A percentile compares a stretch with the other conserved stretches of the same genome.
These are phyloP conservation scores for Oceanodroma tethys DNA, from an alignment of 2,113 vertebrate genomes.

Conservation along the genomic window DNA sequence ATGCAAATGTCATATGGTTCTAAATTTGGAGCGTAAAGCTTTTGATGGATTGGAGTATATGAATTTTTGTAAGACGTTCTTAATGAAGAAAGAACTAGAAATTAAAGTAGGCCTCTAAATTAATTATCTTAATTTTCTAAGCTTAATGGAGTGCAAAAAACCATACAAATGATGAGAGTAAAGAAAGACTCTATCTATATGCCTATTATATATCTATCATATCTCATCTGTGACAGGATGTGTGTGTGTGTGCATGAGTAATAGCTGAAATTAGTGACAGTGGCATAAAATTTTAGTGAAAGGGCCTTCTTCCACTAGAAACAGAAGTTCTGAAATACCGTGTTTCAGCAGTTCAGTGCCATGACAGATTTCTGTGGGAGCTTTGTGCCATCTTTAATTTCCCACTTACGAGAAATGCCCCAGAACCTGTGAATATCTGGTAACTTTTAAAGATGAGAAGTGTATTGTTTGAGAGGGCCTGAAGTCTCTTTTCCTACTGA, in stretches of 20 bases:
- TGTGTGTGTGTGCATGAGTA: neutral
- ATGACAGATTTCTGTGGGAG: neutral
- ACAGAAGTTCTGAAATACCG: neutral
- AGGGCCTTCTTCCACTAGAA: neutral
- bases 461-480: neutral
- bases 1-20: conserved; percentile 53
- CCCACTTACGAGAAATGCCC: neutral
- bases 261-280: neutral
- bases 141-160: conserved; percentile 14
- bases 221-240: neutral
- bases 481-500: neutral
- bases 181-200: neutral
- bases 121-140: conserved; percentile 40
- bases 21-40: conserved; percentile 29
- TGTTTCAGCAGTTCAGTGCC: neutral
- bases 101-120: conserved; percentile 34
- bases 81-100: conserved; percentile 51
- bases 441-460: neutral
- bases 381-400: neutral
- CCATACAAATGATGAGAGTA: neutral
- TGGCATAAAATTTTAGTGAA: neutral
- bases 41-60: conserved; percentile 45
- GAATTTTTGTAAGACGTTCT: conserved; percentile 53
- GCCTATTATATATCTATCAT: neutral
- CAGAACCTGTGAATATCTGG: neutral